Evolutionary conservation across 2,888 invertebrate species (phyloP).

Genomic region (Smittia aterrima): DNA sequence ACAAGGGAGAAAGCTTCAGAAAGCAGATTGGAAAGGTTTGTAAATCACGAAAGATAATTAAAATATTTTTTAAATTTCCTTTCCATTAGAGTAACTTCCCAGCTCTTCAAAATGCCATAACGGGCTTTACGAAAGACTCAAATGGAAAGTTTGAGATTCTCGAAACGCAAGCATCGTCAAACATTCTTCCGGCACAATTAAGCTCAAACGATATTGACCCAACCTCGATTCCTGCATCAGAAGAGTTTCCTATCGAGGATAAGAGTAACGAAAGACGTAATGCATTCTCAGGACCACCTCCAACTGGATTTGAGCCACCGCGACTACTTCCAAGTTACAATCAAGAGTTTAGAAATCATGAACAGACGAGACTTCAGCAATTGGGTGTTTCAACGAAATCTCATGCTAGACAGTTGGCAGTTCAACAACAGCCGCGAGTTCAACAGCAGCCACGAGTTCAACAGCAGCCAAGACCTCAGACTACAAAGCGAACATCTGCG

Average conservation of each 20-base stretch:
- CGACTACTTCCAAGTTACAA: not conserved
- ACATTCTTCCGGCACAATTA: conserved; percentile 22
- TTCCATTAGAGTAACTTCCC: conserved; percentile 26
- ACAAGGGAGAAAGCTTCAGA: conserved; percentile 52
- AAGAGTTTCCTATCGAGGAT: not conserved
- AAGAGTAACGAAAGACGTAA: conserved; percentile 14
- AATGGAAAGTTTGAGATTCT: conserved; percentile 29
- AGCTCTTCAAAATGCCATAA: conserved; percentile 41
- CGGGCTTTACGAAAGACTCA: conserved; percentile 20
- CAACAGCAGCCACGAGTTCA: conserved; percentile 53
- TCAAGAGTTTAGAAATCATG: not conserved
- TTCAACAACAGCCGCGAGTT: conserved; percentile 54
- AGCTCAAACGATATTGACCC: not conserved
- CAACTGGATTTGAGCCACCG: conserved; percentile 29
- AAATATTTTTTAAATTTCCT: not conserved
- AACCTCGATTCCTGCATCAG: conserved; percentile 13
- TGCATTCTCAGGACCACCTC: not conserved
- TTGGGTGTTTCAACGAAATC: conserved; percentile 50
- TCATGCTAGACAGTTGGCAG: too few species aligned
- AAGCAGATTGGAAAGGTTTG: conserved; percentile 46
- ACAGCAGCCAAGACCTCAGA: conserved; percentile 47
- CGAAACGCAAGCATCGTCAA: conserved; percentile 22
- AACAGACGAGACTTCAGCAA: conserved; percentile 2
- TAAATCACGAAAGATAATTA: too few species aligned
- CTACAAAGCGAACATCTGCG: not conserved